A percentile compares a stretch with the other conserved stretches of the same genome.
Evolutionary conservation across 1,140 invertebrate genomes (phyloP).

Genomic region (Campoletis sonorensis): DNA sequence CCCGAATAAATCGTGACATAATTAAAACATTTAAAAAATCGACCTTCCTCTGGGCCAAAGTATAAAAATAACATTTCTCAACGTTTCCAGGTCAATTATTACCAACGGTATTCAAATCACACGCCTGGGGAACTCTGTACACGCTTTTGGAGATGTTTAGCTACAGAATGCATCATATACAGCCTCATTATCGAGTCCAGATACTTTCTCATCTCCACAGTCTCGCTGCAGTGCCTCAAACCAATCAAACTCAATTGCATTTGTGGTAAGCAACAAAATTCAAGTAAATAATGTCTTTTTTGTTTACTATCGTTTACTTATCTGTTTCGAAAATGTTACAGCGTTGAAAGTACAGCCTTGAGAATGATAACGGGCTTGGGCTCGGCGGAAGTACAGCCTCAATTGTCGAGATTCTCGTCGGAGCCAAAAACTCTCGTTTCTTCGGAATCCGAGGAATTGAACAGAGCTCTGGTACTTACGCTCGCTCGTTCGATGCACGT

Average conservation of each 20-base stretch:
- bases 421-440: conserved; percentile 94
- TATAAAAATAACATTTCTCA: conserved; percentile 31
- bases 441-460: conserved; percentile 95
- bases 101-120: conserved; percentile 93
- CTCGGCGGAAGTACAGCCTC: conserved; percentile 93
- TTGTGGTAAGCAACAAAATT: conserved; percentile 82
- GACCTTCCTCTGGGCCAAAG: not conserved
- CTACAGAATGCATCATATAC: conserved; percentile 96
- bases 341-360: conserved; percentile 95
- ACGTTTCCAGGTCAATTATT: conserved; percentile 85
- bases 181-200: conserved; percentile 95
- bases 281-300: conserved; percentile 23
- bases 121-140: conserved; percentile 96
- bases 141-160: conserved; percentile 97
- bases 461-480: conserved; percentile 93
- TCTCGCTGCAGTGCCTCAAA: conserved; percentile 91
- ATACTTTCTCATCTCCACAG: conserved; percentile 93
- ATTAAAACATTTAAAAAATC: conserved; percentile 28
- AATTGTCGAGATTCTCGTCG: conserved; percentile 89
- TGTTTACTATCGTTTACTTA: too few species aligned
- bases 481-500: conserved; percentile 96
- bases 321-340: too few species aligned
- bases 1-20: not conserved
- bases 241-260: conserved; percentile 96
- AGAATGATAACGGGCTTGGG: conserved; percentile 94